phyloP scores from a whole-genome alignment of 2,797 vertebrate genomes.

The Salmo trutta region DNA sequence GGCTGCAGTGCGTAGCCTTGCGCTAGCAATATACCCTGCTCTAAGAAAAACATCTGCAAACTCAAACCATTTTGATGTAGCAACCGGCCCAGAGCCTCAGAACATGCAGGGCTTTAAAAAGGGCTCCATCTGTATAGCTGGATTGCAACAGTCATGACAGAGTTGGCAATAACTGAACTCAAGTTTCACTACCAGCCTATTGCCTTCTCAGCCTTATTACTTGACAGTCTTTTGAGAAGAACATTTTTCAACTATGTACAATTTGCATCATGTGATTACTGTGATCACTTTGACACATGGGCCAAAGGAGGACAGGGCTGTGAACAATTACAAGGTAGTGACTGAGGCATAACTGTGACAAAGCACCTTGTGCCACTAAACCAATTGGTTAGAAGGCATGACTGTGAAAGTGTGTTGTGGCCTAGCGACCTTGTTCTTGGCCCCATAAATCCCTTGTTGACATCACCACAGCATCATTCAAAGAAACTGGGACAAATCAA shows the following conservation, averaged over 20 bases:
- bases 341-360: no score
- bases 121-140: background rate
- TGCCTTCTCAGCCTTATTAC: background rate
- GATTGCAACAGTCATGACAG: background rate
- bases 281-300: background rate
- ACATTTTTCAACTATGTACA: background rate
- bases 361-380: background rate
- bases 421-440: background rate
- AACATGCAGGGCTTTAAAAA: background rate
- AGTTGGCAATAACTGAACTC: background rate
- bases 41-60: background rate
- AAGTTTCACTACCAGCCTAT: background rate
- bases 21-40: background rate
- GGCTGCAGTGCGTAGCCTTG: background rate
- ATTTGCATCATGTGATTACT: background rate
- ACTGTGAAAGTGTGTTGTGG: background rate
- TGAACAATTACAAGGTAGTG: no score
- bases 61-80: background rate
- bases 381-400: slow-evolving; percentile 9
- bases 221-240: background rate
- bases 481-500: slow-evolving; percentile 24
- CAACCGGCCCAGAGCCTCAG: background rate
- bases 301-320: no score
- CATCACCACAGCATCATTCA: slow-evolving; percentile 14
- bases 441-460: background rate